These are phyloP conservation scores for Perdita meconis DNA, from an alignment of 2,888 invertebrate species.

Conservation along the genomic window DNA sequence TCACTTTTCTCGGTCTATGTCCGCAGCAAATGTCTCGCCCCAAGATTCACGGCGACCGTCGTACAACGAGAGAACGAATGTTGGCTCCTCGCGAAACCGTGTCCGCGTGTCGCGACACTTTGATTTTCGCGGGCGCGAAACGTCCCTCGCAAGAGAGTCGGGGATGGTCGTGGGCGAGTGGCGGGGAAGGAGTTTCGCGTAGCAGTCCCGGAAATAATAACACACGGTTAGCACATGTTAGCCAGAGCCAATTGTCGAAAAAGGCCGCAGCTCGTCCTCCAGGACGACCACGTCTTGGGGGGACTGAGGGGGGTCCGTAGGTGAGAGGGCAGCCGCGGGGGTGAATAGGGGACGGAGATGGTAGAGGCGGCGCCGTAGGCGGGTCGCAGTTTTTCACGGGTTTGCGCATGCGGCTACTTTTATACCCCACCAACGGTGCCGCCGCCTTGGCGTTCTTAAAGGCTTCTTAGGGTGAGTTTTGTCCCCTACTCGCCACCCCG, in stretches of 20 bases:
- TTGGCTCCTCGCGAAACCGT: constrained; percentile 10
- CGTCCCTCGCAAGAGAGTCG: not conserved
- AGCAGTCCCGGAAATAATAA: constrained; percentile 62
- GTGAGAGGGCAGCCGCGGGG: constrained; percentile 52
- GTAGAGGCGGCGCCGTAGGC: constrained; percentile 81
- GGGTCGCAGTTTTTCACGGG: constrained; percentile 81
- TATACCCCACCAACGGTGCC: constrained; percentile 78
- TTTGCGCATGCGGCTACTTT: constrained; percentile 83
- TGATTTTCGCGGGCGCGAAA: constrained; percentile 57
- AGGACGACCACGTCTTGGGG: constrained; percentile 75
- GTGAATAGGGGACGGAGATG: constrained; percentile 68
- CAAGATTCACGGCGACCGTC: not conserved
- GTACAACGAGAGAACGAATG: constrained; percentile 6
- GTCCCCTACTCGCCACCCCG: constrained; percentile 72
- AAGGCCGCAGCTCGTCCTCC: constrained; percentile 72
- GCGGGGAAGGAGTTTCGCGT: constrained; percentile 20
- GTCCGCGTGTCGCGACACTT: constrained; percentile 47
- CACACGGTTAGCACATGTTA: constrained; percentile 74
- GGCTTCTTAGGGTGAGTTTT: constrained; percentile 83
- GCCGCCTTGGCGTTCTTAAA: constrained; percentile 81
- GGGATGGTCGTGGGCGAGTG: constrained; percentile 1
- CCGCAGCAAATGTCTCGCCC: no score
- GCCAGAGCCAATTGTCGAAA: constrained; percentile 75
- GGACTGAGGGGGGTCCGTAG: constrained; percentile 65
- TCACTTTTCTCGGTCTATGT: not conserved